A percentile compares a stretch with the other conserved stretches of the same genome.
Evolutionary conservation across 2,113 vertebrate genomes (phyloP).

Genomic region (Coracopsis vasa): DNA sequence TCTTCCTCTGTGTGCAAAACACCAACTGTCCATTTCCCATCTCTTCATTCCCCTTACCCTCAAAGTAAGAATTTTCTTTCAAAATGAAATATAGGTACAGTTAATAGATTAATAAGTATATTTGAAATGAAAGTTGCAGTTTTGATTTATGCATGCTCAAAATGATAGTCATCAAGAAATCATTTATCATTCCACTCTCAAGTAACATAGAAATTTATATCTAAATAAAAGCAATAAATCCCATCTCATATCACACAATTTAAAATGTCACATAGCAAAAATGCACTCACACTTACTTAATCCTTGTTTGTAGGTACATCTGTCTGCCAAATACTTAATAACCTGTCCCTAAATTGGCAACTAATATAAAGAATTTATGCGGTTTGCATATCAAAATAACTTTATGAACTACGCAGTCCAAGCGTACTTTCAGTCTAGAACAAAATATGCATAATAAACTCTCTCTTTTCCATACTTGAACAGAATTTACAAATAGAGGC

Average conservation of each 20-base stretch:
- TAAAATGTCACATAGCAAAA: background rate
- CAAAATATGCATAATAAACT: background rate
- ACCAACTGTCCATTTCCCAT: accelerated
- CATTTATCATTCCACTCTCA: background rate
- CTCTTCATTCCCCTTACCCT: background rate
- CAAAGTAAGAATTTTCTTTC: background rate
- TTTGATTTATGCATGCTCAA: background rate
- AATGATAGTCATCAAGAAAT: background rate
- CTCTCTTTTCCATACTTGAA: background rate
- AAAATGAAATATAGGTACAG: background rate
- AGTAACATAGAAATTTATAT: background rate
- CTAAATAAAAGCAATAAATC: background rate
- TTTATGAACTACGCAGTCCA: background rate
- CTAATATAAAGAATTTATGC: background rate
- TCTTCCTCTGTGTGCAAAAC: background rate
- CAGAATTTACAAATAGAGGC: background rate
- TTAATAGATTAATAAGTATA: background rate
- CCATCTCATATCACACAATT: background rate
- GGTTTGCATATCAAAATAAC: background rate
- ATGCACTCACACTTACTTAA: background rate
- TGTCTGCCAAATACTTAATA: background rate
- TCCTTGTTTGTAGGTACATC: background rate
- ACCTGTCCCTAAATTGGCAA: background rate
- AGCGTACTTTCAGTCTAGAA: background rate
- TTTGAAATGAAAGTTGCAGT: background rate